phyloP scores from a whole-genome alignment of 1,140 invertebrate genomes.

The Pseudomyrmex flavicornis region DNA sequence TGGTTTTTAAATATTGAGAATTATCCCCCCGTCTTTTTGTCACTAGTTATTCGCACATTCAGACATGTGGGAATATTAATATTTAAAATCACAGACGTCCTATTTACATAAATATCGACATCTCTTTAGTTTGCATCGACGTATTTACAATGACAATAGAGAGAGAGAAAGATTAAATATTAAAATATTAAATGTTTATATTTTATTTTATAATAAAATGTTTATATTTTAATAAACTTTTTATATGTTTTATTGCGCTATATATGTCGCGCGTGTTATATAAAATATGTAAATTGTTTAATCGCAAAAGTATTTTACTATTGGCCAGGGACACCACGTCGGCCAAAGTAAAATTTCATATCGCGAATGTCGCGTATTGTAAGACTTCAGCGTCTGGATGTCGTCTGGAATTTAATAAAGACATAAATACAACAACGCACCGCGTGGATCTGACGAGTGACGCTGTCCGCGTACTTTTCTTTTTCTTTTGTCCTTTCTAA shows the following conservation, averaged over 20 bases:
- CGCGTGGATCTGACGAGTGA: neutral
- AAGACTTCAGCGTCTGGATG: conserved; percentile 28
- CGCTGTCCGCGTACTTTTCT: neutral
- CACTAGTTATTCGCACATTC: conserved; percentile 5
- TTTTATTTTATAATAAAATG: too few species aligned
- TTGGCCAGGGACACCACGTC: too few species aligned
- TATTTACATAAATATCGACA: neutral
- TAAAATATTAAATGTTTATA: too few species aligned
- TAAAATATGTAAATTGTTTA: neutral
- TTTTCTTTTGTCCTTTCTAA: neutral
- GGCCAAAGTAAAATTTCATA: conserved; percentile 34
- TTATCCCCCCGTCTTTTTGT: neutral
- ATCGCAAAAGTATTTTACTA: neutral
- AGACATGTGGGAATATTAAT: neutral
- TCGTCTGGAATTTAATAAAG: conserved; percentile 52
- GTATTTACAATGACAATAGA: neutral
- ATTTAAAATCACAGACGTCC: neutral
- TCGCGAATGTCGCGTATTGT: conserved; percentile 18
- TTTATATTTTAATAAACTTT: too few species aligned
- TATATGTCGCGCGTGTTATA: too few species aligned
- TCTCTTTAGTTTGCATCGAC: neutral
- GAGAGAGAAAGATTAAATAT: too few species aligned
- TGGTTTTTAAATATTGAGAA: conserved; percentile 48
- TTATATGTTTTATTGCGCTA: neutral
- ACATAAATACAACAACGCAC: conserved; percentile 46